A percentile compares a stretch with the other conserved stretches of the same genome.
phyloP scores from a whole-genome alignment of 1,140 invertebrate species.

The Vanessa atalanta region DNA sequence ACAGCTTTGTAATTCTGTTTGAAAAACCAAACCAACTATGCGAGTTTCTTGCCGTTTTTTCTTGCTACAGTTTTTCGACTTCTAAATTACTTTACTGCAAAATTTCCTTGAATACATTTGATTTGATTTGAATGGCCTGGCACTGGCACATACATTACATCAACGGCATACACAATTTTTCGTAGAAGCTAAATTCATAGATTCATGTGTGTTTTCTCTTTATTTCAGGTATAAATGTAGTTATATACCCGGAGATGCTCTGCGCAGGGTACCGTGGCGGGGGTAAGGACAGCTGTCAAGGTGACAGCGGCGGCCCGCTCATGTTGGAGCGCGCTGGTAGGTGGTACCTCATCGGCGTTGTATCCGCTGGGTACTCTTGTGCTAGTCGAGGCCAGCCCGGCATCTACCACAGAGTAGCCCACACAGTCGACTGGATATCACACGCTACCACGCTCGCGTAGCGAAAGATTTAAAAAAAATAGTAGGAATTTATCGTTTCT shows the following conservation, averaged over 20 bases:
- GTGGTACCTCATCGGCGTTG: constrained; percentile 92
- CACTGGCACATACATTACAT: no score
- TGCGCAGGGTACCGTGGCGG: constrained; percentile 96
- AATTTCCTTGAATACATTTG: no score
- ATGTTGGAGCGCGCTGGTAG: constrained; percentile 92
- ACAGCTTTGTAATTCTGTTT: no score
- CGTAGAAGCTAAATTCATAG: no score
- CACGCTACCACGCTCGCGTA: constrained; percentile 80
- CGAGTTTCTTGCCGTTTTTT: no score
- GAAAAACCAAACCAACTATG: no score
- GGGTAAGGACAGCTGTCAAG: constrained; percentile 88
- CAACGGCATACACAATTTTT: no score
- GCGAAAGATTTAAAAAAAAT: no score
- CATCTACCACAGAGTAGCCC: constrained; percentile 95
- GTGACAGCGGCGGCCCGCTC: constrained; percentile 93
- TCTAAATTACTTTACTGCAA: no score
- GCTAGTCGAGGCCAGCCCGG: constrained; percentile 95
- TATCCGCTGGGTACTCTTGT: constrained; percentile 96
- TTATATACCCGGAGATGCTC: constrained; percentile 98
- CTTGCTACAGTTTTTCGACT: no score
- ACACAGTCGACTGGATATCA: constrained; percentile 96
- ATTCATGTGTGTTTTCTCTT: not conserved
- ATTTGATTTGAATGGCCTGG: no score
- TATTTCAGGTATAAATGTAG: constrained; percentile 89
- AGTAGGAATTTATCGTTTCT: constrained; percentile 14